Evolutionary conservation across 2,888 invertebrate species (phyloP).

Genomic region (Julus scanicus): DNA sequence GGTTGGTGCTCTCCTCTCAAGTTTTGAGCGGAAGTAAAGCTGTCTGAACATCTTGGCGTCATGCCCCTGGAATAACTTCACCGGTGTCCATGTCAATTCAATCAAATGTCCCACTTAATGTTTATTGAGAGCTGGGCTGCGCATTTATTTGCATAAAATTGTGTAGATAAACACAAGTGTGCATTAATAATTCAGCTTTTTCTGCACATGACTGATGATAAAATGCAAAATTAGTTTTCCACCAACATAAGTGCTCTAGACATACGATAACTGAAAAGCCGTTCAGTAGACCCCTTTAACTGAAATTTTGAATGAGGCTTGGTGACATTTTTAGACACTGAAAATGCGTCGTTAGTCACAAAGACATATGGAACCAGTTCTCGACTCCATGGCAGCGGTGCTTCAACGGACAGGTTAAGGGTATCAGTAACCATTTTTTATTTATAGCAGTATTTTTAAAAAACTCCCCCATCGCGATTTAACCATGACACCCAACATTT

Average conservation of each 20-base stretch:
- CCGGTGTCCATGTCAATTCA: too few relatives aligned
- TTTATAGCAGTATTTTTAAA: neutral
- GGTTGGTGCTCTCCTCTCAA: too few relatives aligned
- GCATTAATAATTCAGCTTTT: too few relatives aligned
- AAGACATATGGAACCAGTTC: neutral
- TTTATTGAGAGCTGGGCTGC: too few relatives aligned
- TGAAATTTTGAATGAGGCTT: neutral
- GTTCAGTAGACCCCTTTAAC: neutral
- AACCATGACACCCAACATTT: neutral
- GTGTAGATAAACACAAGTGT: too few relatives aligned
- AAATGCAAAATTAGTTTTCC: neutral
- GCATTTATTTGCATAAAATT: too few relatives aligned
- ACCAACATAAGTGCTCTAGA: neutral
- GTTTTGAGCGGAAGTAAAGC: too few relatives aligned
- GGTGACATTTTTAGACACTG: neutral
- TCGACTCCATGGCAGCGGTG: neutral
- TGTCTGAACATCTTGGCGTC: too few relatives aligned
- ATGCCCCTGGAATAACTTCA: too few relatives aligned
- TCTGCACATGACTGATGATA: neutral
- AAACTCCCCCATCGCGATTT: slow-evolving; percentile 42
- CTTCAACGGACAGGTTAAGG: neutral
- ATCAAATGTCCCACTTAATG: too few relatives aligned
- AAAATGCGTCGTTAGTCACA: slow-evolving; percentile 37
- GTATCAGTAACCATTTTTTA: too few relatives aligned
- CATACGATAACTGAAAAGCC: neutral